Percentiles rank a stretch among this genome's conserved stretches.
phyloP scores from a whole-genome alignment of 2,113 vertebrate species.

The Lampris incognitus region DNA sequence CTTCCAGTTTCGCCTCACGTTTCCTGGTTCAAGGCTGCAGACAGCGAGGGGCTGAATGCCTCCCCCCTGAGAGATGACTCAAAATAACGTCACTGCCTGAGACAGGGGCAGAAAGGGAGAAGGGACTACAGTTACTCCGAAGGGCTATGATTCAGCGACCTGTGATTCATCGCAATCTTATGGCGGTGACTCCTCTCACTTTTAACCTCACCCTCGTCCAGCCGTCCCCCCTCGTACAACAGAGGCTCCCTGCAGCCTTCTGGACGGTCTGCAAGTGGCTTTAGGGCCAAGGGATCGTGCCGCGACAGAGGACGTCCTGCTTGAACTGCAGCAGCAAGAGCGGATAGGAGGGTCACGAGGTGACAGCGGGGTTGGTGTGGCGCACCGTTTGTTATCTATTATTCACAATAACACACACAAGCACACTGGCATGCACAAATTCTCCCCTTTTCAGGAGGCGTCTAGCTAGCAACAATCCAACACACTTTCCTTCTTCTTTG shows the following conservation, averaged over 20 bases:
- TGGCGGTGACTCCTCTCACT: constrained; percentile 5
- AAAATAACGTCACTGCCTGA: not conserved
- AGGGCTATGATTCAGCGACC: constrained; percentile 21
- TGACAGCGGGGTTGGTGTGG: no score
- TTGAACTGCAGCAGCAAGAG: no score
- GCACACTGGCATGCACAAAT: no score
- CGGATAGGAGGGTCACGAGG: no score
- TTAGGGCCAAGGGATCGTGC: not conserved
- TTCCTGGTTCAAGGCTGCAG: constrained; percentile 1
- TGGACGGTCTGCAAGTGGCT: constrained; percentile 22
- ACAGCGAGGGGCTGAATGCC: constrained; percentile 1
- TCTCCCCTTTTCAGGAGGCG: no score
- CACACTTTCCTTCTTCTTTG: no score
- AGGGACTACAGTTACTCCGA: constrained; percentile 12
- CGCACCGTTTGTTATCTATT: no score
- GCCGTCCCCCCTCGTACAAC: no score
- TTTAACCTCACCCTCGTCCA: not conserved
- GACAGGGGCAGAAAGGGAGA: constrained; percentile 8
- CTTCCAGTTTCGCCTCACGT: constrained; percentile 21
- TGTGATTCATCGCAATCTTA: constrained; percentile 9
- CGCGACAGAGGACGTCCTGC: no score
- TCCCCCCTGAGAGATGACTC: constrained; percentile 21
- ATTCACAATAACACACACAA: no score
- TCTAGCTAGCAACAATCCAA: no score
- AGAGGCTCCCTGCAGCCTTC: not conserved